Conservation (phyloP, 2,888 invertebrate genomes). For the Auanema freiburgensis region DNA sequence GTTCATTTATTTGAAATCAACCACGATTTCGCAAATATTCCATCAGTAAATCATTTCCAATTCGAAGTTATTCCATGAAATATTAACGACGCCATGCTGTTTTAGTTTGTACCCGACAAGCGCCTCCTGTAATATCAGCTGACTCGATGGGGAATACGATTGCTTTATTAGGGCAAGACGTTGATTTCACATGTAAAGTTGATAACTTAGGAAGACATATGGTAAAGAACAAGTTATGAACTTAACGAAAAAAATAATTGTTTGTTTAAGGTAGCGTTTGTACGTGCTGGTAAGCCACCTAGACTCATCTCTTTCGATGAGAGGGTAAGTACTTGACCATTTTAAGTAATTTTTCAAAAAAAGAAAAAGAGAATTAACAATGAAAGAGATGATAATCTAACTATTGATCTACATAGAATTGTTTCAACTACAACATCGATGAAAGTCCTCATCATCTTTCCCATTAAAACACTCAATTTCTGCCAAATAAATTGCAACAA, state of each 20-base stretch:
- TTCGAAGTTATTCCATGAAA: neutral
- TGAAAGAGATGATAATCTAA: too few species aligned
- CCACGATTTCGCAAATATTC: neutral
- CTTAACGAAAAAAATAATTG: constrained; percentile 4
- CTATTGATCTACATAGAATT: too few species aligned
- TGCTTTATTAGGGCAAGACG: constrained; percentile 60
- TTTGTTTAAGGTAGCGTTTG: constrained; percentile 55
- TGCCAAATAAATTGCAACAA: constrained; percentile 7
- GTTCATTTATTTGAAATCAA: neutral
- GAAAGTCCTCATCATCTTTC: too few species aligned
- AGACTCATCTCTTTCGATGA: constrained; percentile 58
- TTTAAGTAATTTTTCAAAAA: neutral
- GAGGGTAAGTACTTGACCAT: constrained; percentile 31
- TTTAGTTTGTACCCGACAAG: constrained; percentile 58
- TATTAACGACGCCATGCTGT: constrained; percentile 4
- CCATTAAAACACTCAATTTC: neutral
- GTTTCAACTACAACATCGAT: too few species aligned
- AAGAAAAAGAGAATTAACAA: too few species aligned
- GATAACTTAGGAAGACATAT: constrained; percentile 67
- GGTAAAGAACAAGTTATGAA: constrained; percentile 54
- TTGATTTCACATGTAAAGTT: constrained; percentile 59
- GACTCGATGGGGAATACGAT: constrained; percentile 57
- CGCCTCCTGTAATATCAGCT: constrained; percentile 47
- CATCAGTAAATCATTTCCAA: neutral
- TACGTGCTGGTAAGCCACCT: constrained; percentile 57